A percentile compares a stretch with the other conserved stretches of the same genome.
Evolutionary conservation across 2,888 invertebrate genomes (phyloP).

Genomic region (Limnephilus rhombicus): DNA sequence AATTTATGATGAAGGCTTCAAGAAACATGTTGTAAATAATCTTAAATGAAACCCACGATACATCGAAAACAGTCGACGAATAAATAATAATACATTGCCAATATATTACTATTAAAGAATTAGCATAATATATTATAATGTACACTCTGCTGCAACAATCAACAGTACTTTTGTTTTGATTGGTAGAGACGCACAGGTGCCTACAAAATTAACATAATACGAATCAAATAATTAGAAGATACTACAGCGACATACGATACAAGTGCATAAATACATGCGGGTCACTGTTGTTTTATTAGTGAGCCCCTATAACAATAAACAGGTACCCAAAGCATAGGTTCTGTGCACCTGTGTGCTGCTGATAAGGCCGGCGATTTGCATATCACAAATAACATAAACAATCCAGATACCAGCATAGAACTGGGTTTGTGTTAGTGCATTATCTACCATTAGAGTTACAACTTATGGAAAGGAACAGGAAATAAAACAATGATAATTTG

Average conservation of each 20-base stretch:
- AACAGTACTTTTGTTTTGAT: neutral
- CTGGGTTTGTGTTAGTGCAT: neutral
- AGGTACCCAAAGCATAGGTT: neutral
- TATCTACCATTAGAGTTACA: too few species aligned
- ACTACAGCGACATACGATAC: neutral
- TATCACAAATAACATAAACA: neutral
- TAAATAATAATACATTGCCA: neutral
- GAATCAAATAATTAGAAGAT: neutral
- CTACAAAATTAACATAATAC: neutral
- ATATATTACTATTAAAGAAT: neutral
- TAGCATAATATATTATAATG: neutral
- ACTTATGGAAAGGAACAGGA: too few species aligned
- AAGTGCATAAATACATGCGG: neutral
- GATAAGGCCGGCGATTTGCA: conserved; percentile 12
- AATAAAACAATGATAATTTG: too few species aligned
- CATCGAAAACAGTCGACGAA: neutral
- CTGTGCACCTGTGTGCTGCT: neutral
- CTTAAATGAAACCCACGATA: neutral
- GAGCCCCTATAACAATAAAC: neutral
- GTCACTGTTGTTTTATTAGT: neutral
- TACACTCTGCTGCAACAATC: neutral
- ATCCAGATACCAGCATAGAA: neutral
- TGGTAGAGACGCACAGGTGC: neutral
- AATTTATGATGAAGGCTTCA: neutral
- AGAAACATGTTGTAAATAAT: conserved; percentile 1